phyloP scores from a whole-genome alignment of 92 coral and sea anemone species.

The Epizoanthus rinbou region DNA sequence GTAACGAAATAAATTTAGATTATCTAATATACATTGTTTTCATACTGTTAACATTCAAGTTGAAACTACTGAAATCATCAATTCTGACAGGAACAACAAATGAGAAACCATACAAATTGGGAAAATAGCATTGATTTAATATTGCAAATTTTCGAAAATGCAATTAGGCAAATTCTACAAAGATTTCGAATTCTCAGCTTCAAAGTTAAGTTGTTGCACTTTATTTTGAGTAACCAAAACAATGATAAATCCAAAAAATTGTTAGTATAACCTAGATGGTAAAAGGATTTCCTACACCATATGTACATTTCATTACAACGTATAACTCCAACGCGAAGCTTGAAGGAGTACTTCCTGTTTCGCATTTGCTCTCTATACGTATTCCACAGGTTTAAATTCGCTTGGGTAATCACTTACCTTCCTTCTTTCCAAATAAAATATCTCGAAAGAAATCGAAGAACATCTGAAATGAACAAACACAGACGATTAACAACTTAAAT shows the following conservation, averaged over 20 bases:
- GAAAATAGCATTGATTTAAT: not conserved
- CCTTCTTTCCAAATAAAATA: constrained; percentile 69
- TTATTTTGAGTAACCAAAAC: not conserved
- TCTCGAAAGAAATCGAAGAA: constrained; percentile 96
- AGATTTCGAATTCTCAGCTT: no score
- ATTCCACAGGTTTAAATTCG: not conserved
- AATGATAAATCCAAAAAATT: not conserved
- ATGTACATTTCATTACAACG: not conserved
- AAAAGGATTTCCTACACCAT: no score
- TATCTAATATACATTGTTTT: no score
- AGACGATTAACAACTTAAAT: not conserved
- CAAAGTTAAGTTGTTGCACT: not conserved
- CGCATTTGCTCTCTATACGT: not conserved
- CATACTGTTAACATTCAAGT: no score
- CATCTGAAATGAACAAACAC: constrained; percentile 63
- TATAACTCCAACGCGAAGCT: not conserved
- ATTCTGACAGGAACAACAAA: not conserved
- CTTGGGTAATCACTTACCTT: constrained; percentile 39
- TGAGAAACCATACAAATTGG: not conserved
- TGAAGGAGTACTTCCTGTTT: constrained; percentile 26
- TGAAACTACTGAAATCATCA: not conserved
- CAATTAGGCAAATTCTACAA: not conserved
- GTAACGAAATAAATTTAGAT: no score
- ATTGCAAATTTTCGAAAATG: not conserved
- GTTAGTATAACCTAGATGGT: no score